Base-by-base conservation (phyloP, 2,797 vertebrate genomes). In the Sebastes taczanowskii region DNA sequence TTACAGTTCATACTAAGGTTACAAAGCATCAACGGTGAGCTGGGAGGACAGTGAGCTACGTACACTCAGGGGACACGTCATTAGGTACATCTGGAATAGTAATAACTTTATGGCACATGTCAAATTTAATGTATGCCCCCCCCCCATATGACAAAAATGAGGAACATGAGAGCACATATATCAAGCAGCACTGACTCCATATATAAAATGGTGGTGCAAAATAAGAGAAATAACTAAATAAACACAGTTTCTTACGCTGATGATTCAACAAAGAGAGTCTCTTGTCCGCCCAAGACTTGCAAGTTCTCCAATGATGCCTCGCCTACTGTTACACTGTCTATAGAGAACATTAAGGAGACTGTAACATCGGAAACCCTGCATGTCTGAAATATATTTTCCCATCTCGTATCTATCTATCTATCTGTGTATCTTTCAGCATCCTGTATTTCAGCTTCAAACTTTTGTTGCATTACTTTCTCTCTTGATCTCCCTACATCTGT, bases 131-230 rank as follows among this genome's bases (percentile, higher is more conserved):
- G 34, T 35, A 35, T 35, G 34, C 34, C 35, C 34, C 4, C 11
- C 32, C 11, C 34, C 34, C 0, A 38, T 38, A 35, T 35, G 35
- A 38, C 35, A 38, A 13, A 38, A 38, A 13, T 38, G 0, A 38
- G 0, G 35, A 38, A 38, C 35, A 38, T 0, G 0, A 35, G 11
- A 38, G 35, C 11, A 38, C 35, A 38, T 38, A 13, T 38, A 38
- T 38, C 35, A 38, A 38, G 11, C 35, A 38, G 35, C 35, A 38
- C 35, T 35, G 11, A 35, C 34, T 2, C 35, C 35, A 1, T 38
- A 38, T 0, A 38, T 38, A 38, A 38, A 2, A 38, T 38, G 35
- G 35, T 38, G 35, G 35, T 0, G 35, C 35, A 38, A 38, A 38
- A 38, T 38, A 38, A 38, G 35, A 38, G 11, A 38, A 38, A 38